A percentile compares a stretch with the other conserved stretches of the same genome.
Evolutionary conservation across 2,888 invertebrate genomes (phyloP).

Genomic region (Drosophila anomelani): DNA sequence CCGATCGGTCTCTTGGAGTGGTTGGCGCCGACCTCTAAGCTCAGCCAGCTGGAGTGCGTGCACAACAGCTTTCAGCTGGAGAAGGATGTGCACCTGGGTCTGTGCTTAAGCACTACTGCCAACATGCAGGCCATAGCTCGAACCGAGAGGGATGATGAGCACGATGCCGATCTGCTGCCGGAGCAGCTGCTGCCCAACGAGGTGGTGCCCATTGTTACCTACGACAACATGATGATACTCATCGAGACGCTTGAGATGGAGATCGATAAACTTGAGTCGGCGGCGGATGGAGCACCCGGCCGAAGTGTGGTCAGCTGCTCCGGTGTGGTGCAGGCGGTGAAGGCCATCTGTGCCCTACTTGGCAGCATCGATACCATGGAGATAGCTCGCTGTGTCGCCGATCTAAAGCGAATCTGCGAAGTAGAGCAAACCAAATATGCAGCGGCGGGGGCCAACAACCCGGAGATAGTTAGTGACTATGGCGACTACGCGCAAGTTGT

Average conservation of each 20-base stretch:
- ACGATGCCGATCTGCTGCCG: conserved; percentile 90
- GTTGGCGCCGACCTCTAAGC: conserved; percentile 91
- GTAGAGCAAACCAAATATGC: conserved; percentile 79
- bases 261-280: conserved; percentile 90
- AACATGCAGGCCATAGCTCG: conserved; percentile 90
- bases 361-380: conserved; percentile 95
- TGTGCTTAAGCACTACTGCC: conserved; percentile 88
- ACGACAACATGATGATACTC: conserved; percentile 93
- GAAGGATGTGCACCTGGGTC: conserved; percentile 91
- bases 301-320: conserved; percentile 87
- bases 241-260: conserved; percentile 93
- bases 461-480: conserved; percentile 88
- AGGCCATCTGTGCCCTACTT: conserved; percentile 95
- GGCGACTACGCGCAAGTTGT: conserved; percentile 89
- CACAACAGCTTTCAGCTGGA: conserved; percentile 97
- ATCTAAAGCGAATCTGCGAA: conserved; percentile 81
- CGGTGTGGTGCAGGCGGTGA: conserved; percentile 95
- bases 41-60: conserved; percentile 96
- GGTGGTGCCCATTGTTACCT: conserved; percentile 90
- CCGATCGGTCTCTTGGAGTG: conserved; percentile 94
- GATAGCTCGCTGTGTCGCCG: conserved; percentile 90
- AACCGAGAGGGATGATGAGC: conserved; percentile 92
- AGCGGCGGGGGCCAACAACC: conserved; percentile 81
- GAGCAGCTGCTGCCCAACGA: conserved; percentile 93
- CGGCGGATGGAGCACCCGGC: conserved; percentile 86